Evolutionary conservation across 1,140 invertebrate species (phyloP).

Genomic region (Bursaphelenchus mucronatus): DNA sequence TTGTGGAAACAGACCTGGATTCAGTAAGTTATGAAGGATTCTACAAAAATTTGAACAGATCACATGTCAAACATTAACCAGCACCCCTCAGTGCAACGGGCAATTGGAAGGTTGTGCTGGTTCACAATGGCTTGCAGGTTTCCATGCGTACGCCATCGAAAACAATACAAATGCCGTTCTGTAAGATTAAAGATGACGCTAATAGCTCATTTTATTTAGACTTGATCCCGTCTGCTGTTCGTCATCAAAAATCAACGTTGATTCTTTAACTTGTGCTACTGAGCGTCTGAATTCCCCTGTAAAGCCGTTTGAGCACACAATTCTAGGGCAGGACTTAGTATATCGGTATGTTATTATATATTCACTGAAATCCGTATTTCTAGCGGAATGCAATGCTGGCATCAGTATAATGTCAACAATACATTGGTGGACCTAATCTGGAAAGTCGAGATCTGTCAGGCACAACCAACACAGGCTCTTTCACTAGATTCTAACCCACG

Average conservation of each 20-base stretch:
- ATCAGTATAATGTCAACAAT: slow-evolving; percentile 49
- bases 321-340: slow-evolving; percentile 40
- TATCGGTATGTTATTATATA: slow-evolving; percentile 43
- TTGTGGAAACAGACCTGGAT: slow-evolving; percentile 27
- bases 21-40: slow-evolving; percentile 9
- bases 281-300: slow-evolving; percentile 46
- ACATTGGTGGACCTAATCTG: slow-evolving; percentile 56
- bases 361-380: background rate
- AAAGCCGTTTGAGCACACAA: slow-evolving; percentile 45
- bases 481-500: slow-evolving; percentile 4
- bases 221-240: slow-evolving; percentile 54
- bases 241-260: slow-evolving; percentile 41
- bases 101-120: slow-evolving; percentile 47
- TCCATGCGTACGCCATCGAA: slow-evolving; percentile 51
- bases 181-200: slow-evolving; percentile 32
- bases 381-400: slow-evolving; percentile 58
- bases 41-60: slow-evolving; percentile 22
- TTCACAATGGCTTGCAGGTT: slow-evolving; percentile 53
- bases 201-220: slow-evolving; percentile 29
- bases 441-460: slow-evolving; percentile 56
- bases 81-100: slow-evolving; percentile 53
- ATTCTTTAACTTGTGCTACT: slow-evolving; percentile 44
- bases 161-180: slow-evolving; percentile 53
- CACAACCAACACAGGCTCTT: background rate
- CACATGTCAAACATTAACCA: slow-evolving; percentile 38